A percentile compares a stretch with the other conserved stretches of the same genome.
Evolutionary conservation across 2,113 vertebrate species (phyloP).

Genomic region (Neodontobutis hainanensis): DNA sequence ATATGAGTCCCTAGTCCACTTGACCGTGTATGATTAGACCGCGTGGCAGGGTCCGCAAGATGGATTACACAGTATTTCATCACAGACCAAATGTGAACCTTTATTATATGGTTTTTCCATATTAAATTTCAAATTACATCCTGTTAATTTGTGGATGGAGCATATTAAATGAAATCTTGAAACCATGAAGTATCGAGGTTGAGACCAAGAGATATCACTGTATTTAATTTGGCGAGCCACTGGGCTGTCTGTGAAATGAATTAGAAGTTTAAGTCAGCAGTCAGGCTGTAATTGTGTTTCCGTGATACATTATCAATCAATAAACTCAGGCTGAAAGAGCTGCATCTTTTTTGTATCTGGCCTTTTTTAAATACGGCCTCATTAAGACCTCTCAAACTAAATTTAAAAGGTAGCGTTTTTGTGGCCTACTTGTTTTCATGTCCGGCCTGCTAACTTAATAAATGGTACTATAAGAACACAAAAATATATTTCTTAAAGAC

Average conservation of each 20-base stretch:
- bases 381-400: too few relatives aligned
- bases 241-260: conserved; percentile 64
- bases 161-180: conserved; percentile 74
- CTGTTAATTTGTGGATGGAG: conserved; percentile 67
- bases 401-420: too few relatives aligned
- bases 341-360: conserved; percentile 35
- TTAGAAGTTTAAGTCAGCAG: conserved; percentile 55
- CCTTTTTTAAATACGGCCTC: too few relatives aligned
- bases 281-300: conserved; percentile 65
- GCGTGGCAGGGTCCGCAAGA: conserved; percentile 40
- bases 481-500: too few relatives aligned
- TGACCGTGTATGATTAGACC: conserved; percentile 49
- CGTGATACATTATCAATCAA: conserved; percentile 65
- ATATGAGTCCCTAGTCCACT: conserved; percentile 24
- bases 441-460: too few relatives aligned
- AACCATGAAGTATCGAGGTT: conserved; percentile 66
- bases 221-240: conserved; percentile 67
- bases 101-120: conserved; percentile 59
- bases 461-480: too few relatives aligned
- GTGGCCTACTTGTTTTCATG: too few relatives aligned
- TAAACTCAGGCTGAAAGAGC: conserved; percentile 43
- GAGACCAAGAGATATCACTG: conserved; percentile 59
- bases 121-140: conserved; percentile 71
- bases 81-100: conserved; percentile 60
- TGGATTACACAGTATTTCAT: conserved; percentile 64